Evolutionary conservation across 1,140 invertebrate genomes (phyloP), one percentile per base, ranked within the genome.

Genomic region (Cepaea nemoralis): DNA sequence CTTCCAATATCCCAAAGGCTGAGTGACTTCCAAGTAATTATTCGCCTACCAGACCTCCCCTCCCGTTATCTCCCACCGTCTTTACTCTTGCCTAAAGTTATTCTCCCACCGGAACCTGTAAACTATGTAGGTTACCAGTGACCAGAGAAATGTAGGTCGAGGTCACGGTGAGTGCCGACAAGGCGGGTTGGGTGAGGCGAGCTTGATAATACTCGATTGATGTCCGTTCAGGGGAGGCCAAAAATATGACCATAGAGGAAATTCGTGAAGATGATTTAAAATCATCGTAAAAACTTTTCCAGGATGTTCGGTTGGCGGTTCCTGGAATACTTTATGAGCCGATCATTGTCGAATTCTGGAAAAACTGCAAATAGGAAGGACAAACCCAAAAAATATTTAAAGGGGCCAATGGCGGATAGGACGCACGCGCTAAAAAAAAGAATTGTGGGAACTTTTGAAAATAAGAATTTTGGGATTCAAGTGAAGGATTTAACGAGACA

Each of bases 81-180:
- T 63, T 27, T 27, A 31, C 27, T 31, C 6, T 63, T 5, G 27
- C 59, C 59, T 6, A 31, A 5, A 63, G 2, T 27, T 27, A 63
- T 63, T 63, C 59, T 63, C 59, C 59, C 59, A 63, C 27, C n/a
- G 59, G 59, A 63, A 63, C 22, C 59, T 63, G 59, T 10, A 63
- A 31, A 63, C 59, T 63, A 63, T 63, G 27, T 63, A 27, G 59
- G 59, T 63, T 27, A 63, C 59, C 59, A 63, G 59, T 63, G 59
- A 63, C 59, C 59, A 63, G 33, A 63, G 59, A 63, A 63, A 63
- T 63, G 59, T 63, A 63, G 59, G 59, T 63, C 59, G 59, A 63
- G 59, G 59, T 63, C 59, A 31, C n/a, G n/a, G 33, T 31, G n/a
- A 16, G 16, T 31, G 59, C 33, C 50, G 50, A 22, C 22, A 55